Conservation (phyloP, 2,113 vertebrate genomes). For the Alligator sinensis region DNA sequence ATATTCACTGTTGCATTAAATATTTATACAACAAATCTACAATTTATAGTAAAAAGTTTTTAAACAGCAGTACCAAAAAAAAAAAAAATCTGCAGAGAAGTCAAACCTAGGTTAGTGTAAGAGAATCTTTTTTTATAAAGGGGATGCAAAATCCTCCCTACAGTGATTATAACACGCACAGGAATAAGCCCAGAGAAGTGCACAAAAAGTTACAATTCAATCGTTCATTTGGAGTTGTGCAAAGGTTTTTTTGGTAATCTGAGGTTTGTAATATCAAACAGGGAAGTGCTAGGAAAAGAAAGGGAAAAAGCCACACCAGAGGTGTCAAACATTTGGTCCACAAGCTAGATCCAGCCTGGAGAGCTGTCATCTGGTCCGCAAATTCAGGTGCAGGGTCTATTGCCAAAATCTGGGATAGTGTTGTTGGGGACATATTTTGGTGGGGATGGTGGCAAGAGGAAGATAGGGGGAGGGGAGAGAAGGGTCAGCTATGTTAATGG, state of each 20-base stretch:
- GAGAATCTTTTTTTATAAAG: slow-evolving; percentile 13
- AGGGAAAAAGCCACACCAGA: background rate
- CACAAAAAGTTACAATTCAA: background rate
- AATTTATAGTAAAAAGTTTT: slow-evolving; percentile 23
- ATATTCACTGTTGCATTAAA: slow-evolving; percentile 41
- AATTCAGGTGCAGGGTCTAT: too few species aligned
- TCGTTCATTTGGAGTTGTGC: slow-evolving; percentile 47
- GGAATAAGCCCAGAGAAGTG: slow-evolving; percentile 45
- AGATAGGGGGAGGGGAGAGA: too few species aligned
- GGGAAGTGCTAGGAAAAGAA: background rate
- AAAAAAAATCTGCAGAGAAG: background rate
- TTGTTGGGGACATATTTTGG: too few species aligned
- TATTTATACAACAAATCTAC: slow-evolving; percentile 1
- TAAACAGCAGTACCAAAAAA: slow-evolving; percentile 44
- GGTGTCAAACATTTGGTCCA: too few species aligned
- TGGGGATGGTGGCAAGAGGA: too few species aligned
- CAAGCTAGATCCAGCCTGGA: too few species aligned
- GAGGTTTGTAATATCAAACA: background rate
- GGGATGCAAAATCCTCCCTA: slow-evolving; percentile 14
- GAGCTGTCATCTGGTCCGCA: too few species aligned
- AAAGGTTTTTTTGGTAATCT: background rate
- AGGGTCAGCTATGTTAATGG: too few species aligned
- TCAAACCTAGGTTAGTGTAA: background rate
- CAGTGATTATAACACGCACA: slow-evolving; percentile 15
- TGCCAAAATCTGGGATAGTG: too few species aligned